Evolutionary conservation across 1,140 invertebrate species (phyloP), one percentile per base, ranked within the genome.

Genomic region (Callitettix versicolor): DNA sequence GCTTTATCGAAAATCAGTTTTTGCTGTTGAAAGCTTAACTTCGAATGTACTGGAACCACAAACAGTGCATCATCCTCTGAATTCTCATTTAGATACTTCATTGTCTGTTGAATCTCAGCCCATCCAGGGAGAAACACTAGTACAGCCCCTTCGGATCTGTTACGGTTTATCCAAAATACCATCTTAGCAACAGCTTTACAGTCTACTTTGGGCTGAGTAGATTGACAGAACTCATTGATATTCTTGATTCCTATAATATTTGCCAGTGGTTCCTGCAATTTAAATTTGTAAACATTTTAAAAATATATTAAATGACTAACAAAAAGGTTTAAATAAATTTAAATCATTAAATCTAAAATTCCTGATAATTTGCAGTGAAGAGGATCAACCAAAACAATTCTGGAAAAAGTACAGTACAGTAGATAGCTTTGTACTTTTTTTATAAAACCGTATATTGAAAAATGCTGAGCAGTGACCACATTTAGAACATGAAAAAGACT

Each of bases 111-210:
- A 5, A 55, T 55, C 6, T 44, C 44, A 24, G 30, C 42, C 53
- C 53, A 55, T 1, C 53, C 93, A 0, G 94, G 88, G 3, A 98
- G 69, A 73, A 96, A 97, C 1, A 96, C 75, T 17, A 96, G 73
- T 49, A 95, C 85, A 34, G 88, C 82, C 9, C 92, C 91, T 17
- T 41, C 20, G 4, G 53, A 22, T 22, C 43, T 44, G 26, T 46
- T 47, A 1, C 17, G 11, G n/a, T 46, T 34, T 1, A 55, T 38
- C 42, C 42, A 55, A 20, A 11, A 6, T 12, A 55, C 43, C 41
- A 54, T 43, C n/a, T 41, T 41, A 11, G 41, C 12, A 12, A 54
- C 52, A 14, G 22, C 40, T 34, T 55, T 17, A n/a, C 26, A 33
- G 26, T 36, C 30, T 1, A 34, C 53, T 15, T n/a, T 15, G 12